A percentile compares a stretch with the other conserved stretches of the same genome.
These are phyloP conservation scores for Drosophila novamexicana DNA, from an alignment of 1,140 invertebrate species.

Conservation along the genomic window DNA sequence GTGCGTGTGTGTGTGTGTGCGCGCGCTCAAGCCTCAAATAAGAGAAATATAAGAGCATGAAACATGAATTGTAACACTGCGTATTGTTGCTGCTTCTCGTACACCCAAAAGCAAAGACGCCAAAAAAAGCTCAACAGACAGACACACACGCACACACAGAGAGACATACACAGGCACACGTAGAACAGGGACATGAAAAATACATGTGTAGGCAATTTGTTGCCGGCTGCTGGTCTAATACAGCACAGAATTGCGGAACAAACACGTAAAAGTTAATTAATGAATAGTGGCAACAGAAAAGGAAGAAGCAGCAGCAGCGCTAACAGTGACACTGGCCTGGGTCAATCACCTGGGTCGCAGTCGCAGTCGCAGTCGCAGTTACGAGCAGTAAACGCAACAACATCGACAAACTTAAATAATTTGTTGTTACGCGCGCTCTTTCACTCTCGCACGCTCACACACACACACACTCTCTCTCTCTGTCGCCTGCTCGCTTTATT, in stretches of 20 bases:
- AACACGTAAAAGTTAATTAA: constrained; percentile 27
- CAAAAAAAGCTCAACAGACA: constrained; percentile 31
- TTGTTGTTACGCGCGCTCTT: constrained; percentile 33
- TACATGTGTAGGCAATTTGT: constrained; percentile 31
- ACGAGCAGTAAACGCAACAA: constrained; percentile 44
- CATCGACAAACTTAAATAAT: constrained; percentile 53
- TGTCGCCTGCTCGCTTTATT: constrained; percentile 41
- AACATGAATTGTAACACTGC: constrained; percentile 26
- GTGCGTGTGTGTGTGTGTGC: neutral
- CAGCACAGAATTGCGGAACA: constrained; percentile 23
- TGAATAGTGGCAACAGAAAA: constrained; percentile 13
- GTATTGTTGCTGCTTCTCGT: constrained; percentile 25
- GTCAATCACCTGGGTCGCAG: constrained; percentile 74
- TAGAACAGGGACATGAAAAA: constrained; percentile 55
- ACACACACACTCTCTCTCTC: neutral
- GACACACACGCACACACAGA: neutral
- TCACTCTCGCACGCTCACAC: neutral
- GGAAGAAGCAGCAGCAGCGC: neutral
- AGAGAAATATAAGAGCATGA: constrained; percentile 43
- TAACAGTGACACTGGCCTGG: constrained; percentile 48
- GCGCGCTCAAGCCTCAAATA: constrained; percentile 57
- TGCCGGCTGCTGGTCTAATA: constrained; percentile 12
- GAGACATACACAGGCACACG: constrained; percentile 5
- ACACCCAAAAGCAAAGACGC: neutral
- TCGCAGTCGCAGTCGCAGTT: constrained; percentile 59